Evolutionary conservation across 2,797 vertebrate genomes (phyloP), one percentile per base, ranked within the genome.

Genomic region (Pagetopsis macropterus): DNA sequence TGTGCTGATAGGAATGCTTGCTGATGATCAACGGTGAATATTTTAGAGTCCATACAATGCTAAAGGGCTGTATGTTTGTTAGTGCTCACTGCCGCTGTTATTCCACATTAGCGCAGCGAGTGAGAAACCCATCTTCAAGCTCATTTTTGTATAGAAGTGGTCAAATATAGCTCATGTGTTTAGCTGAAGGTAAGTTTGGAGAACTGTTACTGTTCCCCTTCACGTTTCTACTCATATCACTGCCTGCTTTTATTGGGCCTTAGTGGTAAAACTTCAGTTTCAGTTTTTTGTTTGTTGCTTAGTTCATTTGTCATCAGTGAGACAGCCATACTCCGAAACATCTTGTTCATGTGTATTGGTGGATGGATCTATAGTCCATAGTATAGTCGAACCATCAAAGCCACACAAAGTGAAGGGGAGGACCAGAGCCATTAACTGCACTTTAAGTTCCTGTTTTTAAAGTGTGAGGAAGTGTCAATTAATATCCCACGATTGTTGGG

Each of bases 261-360:
- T 8, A 46, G 46, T 66, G 62, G 23, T 12, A 46, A 43, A 67
- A 37, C 75, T 56, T 76, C 33, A n/a, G 11, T 19, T 19, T 67
- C 11, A 43, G 54, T 64, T 19, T 31, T 66, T 56, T 0, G 19
- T 50, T 31, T 31, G 71, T 54, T 72, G 46, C 50, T 73, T 65
- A 64, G 23, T 80, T 68, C 23, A 48, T 73, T 81, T 69, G 50
- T 84, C 78, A 89, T 87, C 44, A 81, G 84, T 79, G 74, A 91
- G 92, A 94, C 93, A 89, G 93, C 94, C 94, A 94, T 92, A 76
- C 85, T 94, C 86, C 90, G 91, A 94, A 91, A 93, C 92, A 93
- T 95, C 93, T 94, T 94, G 91, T 90, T 91, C 88, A 83, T 92
- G 90, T 91, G 89, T 93, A 86, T 62, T 88, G 92, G 89, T 92